phyloP scores from a whole-genome alignment of 2,888 invertebrate genomes.

The Lasiommata megera region DNA sequence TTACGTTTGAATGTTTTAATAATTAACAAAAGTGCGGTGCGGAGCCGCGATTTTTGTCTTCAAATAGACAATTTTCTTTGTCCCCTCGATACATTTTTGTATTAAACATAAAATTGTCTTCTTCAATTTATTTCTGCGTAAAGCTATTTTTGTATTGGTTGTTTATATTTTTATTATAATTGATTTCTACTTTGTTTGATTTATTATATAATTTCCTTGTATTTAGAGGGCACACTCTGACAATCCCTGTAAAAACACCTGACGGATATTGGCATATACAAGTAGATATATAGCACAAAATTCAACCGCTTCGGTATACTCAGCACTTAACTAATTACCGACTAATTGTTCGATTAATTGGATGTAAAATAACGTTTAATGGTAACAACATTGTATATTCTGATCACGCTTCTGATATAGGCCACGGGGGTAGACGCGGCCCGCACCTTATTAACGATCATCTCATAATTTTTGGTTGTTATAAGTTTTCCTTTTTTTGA shows the following conservation, averaged over 20 bases:
- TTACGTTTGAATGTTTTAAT: not conserved
- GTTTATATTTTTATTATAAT: not conserved
- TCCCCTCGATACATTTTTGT: not conserved
- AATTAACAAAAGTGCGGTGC: slow-evolving; percentile 31
- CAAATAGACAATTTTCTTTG: not conserved
- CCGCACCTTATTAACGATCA: slow-evolving; percentile 52
- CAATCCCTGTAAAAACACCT: slow-evolving; percentile 33
- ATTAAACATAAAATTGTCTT: not conserved
- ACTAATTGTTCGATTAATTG: slow-evolving; percentile 22
- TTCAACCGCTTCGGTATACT: slow-evolving; percentile 30
- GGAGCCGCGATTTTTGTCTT: slow-evolving; percentile 30
- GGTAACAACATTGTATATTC: not conserved
- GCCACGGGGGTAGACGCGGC: slow-evolving; percentile 50
- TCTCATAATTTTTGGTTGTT: slow-evolving; percentile 40
- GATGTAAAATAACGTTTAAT: slow-evolving; percentile 15
- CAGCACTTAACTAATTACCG: slow-evolving; percentile 25
- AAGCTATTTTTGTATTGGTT: not conserved
- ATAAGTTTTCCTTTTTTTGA: slow-evolving; percentile 44
- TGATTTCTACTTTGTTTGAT: slow-evolving; percentile 9
- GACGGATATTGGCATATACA: slow-evolving; percentile 34
- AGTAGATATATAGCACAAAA: slow-evolving; percentile 34
- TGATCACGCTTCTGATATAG: slow-evolving; percentile 26
- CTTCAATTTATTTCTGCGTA: not conserved
- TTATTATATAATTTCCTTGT: slow-evolving; percentile 13
- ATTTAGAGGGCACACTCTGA: slow-evolving; percentile 35